Evolutionary conservation across 2,888 invertebrate genomes (phyloP).

Genomic region (Orthosia gothica): DNA sequence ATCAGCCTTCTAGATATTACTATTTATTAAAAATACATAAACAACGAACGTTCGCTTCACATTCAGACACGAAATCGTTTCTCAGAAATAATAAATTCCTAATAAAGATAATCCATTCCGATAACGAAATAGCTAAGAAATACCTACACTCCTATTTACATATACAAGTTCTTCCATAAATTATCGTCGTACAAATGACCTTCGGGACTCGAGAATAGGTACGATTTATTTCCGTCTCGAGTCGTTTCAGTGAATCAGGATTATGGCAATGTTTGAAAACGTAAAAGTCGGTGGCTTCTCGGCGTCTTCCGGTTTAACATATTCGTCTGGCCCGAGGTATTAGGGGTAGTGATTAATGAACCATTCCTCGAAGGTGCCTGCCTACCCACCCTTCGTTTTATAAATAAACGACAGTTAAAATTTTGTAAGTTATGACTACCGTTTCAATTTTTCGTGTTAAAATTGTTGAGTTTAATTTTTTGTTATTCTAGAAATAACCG

Average conservation of each 20-base stretch:
- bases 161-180: slow-evolving; percentile 61
- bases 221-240: slow-evolving; percentile 67
- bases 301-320: slow-evolving; percentile 83
- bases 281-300: slow-evolving; percentile 83
- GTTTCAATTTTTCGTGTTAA: slow-evolving; percentile 36
- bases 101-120: slow-evolving; percentile 59
- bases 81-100: slow-evolving; percentile 55
- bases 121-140: slow-evolving; percentile 61
- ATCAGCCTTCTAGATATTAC: slow-evolving; percentile 3
- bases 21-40: slow-evolving; percentile 43
- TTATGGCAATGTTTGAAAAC: slow-evolving; percentile 75
- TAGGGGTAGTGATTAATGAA: slow-evolving; percentile 89
- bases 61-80: slow-evolving; percentile 52
- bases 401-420: slow-evolving; percentile 84
- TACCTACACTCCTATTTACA: slow-evolving; percentile 62
- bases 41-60: slow-evolving; percentile 36
- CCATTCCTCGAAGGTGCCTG: slow-evolving; percentile 76
- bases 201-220: slow-evolving; percentile 59
- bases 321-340: slow-evolving; percentile 85
- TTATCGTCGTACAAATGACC: slow-evolving; percentile 66
- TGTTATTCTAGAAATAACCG: slow-evolving; percentile 17
- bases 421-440: slow-evolving; percentile 68
- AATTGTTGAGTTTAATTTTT: slow-evolving; percentile 7
- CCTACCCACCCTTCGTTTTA: slow-evolving; percentile 79
- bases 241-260: slow-evolving; percentile 76